Conservation (phyloP, 2,113 vertebrate species). For the Rhinolophus sinicus region DNA sequence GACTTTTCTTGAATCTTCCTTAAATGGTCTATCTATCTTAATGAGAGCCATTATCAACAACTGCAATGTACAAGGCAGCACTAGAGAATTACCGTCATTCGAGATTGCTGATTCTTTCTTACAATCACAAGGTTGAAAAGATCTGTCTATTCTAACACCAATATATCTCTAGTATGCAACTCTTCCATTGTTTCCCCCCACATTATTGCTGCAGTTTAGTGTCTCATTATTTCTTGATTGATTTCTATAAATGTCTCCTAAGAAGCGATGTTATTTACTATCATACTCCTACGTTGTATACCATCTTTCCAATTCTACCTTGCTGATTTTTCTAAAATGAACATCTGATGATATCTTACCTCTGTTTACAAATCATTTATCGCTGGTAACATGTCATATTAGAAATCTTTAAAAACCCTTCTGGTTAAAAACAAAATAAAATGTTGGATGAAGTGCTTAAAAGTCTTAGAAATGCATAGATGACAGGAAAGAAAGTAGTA, state of each 20-base stretch:
- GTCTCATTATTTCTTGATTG: neutral
- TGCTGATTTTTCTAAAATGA: neutral
- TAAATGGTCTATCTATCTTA: neutral
- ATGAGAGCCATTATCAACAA: neutral
- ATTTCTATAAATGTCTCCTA: neutral
- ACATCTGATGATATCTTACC: neutral
- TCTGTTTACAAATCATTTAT: neutral
- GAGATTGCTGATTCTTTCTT: neutral
- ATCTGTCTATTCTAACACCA: neutral
- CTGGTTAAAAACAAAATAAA: neutral
- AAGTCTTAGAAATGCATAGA: neutral
- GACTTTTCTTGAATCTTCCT: neutral
- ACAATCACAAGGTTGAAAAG: neutral
- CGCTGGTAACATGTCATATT: neutral
- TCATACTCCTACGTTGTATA: neutral
- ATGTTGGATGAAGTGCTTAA: neutral
- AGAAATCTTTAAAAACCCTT: neutral
- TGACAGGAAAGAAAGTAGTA: neutral
- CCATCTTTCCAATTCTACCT: neutral
- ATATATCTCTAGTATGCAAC: neutral
- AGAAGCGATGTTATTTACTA: neutral
- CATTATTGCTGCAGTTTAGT: neutral
- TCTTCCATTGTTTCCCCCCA: neutral
- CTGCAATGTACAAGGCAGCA: neutral
- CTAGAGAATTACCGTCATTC: neutral